Percentiles rank a stretch among this genome's conserved stretches.
Evolutionary conservation across 1,140 invertebrate genomes (phyloP).

Genomic region (Drusus annulatus): DNA sequence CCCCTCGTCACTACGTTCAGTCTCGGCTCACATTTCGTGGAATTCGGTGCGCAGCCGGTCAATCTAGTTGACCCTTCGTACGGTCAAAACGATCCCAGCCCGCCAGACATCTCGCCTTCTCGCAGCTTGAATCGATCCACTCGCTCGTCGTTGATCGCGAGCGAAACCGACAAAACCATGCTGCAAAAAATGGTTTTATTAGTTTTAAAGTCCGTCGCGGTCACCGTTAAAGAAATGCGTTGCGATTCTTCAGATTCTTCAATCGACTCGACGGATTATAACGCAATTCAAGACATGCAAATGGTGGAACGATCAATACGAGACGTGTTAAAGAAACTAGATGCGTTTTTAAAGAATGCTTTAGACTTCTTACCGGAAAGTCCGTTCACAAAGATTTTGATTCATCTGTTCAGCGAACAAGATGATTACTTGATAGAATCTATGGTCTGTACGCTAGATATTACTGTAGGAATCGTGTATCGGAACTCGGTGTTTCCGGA

Average conservation of each 20-base stretch:
- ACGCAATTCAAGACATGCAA: conserved; percentile 91
- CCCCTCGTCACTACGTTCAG: conserved; percentile 46
- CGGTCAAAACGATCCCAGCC: conserved; percentile 59
- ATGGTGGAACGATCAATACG: conserved; percentile 88
- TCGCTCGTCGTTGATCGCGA: conserved; percentile 60
- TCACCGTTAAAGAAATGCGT: conserved; percentile 90
- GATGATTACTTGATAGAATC: conserved; percentile 92
- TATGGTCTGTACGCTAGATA: conserved; percentile 93
- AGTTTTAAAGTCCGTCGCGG: conserved; percentile 90
- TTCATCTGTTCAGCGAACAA: conserved; percentile 90
- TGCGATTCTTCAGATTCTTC: conserved; percentile 88
- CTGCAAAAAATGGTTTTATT: conserved; percentile 88
- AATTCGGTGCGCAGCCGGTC: conserved; percentile 29
- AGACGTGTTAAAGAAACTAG: conserved; percentile 86
- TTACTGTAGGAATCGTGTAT: conserved; percentile 87
- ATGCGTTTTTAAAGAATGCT: conserved; percentile 85
- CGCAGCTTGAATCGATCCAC: conserved; percentile 62
- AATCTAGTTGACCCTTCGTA: conserved; percentile 4
- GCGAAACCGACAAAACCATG: conserved; percentile 78
- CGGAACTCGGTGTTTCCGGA: conserved; percentile 84
- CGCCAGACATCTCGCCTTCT: conserved; percentile 60
- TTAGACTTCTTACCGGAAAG: conserved; percentile 90
- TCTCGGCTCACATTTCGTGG: conserved; percentile 28
- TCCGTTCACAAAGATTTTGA: conserved; percentile 88
- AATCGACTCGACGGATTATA: conserved; percentile 85